Percentiles rank a stretch among this genome's conserved stretches.
These are phyloP conservation scores for Girardinus metallicus DNA, from an alignment of 2,797 vertebrate species.

Conservation along the genomic window DNA sequence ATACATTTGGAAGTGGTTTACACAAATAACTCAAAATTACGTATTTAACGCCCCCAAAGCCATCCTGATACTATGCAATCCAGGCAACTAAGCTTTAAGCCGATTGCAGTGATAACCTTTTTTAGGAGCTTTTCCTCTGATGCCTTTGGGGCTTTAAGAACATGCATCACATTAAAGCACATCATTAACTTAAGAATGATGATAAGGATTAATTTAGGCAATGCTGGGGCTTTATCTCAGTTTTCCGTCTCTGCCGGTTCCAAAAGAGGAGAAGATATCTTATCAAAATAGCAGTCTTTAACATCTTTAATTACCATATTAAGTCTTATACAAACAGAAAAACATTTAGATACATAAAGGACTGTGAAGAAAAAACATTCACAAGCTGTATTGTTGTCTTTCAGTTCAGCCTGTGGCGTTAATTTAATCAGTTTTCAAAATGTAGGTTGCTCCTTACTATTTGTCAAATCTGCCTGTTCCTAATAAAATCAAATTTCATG, in stretches of 20 bases:
- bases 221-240: constrained; percentile 24
- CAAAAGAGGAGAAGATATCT: constrained; percentile 16
- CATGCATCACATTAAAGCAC: constrained; percentile 49
- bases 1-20: neutral
- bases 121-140: constrained; percentile 33
- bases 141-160: constrained; percentile 48
- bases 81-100: constrained; percentile 22
- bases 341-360: neutral
- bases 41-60: neutral
- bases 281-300: constrained; percentile 7
- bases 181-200: constrained; percentile 45
- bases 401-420: constrained; percentile 18
- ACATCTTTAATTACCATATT: constrained; percentile 4
- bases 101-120: constrained; percentile 42
- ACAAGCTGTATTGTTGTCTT: neutral
- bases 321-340: neutral
- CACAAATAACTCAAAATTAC: neutral
- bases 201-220: constrained; percentile 28
- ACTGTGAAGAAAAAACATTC: constrained; percentile 1
- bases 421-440: constrained; percentile 19
- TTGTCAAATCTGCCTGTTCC: constrained; percentile 30
- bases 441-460: constrained; percentile 18
- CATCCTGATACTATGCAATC: constrained; percentile 45
- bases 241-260: constrained; percentile 25
- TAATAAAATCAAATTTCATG: constrained; percentile 46